phyloP scores from a whole-genome alignment of 2,797 vertebrate species.

The Tolypeutes matacus region DNA sequence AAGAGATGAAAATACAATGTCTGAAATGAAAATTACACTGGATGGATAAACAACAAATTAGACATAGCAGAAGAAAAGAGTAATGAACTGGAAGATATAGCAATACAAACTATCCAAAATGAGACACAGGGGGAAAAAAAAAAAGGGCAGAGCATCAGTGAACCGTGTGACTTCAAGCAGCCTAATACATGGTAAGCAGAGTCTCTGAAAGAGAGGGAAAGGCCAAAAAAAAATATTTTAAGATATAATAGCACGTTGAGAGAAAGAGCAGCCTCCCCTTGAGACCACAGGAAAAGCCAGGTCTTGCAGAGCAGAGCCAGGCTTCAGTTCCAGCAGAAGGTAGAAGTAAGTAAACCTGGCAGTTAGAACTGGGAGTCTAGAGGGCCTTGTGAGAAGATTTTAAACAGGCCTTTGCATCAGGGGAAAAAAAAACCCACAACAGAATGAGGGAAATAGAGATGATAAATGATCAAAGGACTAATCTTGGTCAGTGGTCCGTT shows the following conservation, averaged over 20 bases:
- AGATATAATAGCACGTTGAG: conserved; percentile 1
- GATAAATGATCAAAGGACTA: neutral
- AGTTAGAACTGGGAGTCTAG: neutral
- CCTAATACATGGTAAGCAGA: neutral
- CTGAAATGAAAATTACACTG: conserved; percentile 1
- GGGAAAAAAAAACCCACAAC: neutral
- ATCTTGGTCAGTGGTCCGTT: neutral
- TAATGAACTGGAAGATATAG: neutral
- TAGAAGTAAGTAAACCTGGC: neutral
- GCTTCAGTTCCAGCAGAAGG: neutral
- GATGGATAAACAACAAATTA: neutral
- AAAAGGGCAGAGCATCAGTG: neutral
- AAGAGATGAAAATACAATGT: neutral
- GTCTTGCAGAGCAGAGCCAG: neutral
- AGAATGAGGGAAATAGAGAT: neutral
- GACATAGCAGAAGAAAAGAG: neutral
- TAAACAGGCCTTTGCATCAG: neutral
- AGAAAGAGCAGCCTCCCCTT: neutral
- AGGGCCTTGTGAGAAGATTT: neutral
- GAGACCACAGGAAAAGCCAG: neutral
- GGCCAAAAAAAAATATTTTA: neutral
- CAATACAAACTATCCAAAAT: neutral
- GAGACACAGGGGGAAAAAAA: neutral
- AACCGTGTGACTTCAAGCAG: neutral
- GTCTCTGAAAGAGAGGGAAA: neutral